phyloP scores from a whole-genome alignment of 2,888 invertebrate species.

The Clitarchus hookeri region DNA sequence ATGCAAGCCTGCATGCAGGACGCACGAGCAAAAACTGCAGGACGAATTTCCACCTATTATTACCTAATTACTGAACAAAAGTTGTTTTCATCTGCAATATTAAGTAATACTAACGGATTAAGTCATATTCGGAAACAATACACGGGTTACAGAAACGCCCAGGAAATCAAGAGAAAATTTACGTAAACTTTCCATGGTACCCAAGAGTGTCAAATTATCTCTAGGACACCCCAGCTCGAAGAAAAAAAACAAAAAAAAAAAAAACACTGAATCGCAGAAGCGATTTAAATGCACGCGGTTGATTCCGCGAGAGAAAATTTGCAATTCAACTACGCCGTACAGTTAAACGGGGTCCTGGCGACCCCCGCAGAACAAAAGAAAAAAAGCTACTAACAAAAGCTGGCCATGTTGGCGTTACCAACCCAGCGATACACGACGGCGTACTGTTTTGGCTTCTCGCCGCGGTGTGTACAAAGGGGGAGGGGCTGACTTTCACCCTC shows the following conservation, averaged over 20 bases:
- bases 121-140: no score
- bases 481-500: background rate
- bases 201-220: background rate
- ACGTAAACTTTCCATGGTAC: background rate
- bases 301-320: constrained; percentile 14
- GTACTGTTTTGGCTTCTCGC: background rate
- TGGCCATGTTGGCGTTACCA: background rate
- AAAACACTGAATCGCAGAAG: background rate
- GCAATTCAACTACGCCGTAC: background rate
- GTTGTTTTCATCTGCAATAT: no score
- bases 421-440: background rate
- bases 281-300: background rate
- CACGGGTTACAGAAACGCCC: no score
- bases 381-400: background rate
- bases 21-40: no score
- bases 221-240: background rate
- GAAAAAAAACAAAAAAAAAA: background rate
- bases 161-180: no score
- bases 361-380: background rate
- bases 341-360: background rate
- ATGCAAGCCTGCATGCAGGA: no score
- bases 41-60: no score
- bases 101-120: no score
- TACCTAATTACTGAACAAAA: no score
- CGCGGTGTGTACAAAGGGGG: background rate